Conservation (phyloP, 2,113 vertebrate genomes). For the Xyliphius kryptos region DNA sequence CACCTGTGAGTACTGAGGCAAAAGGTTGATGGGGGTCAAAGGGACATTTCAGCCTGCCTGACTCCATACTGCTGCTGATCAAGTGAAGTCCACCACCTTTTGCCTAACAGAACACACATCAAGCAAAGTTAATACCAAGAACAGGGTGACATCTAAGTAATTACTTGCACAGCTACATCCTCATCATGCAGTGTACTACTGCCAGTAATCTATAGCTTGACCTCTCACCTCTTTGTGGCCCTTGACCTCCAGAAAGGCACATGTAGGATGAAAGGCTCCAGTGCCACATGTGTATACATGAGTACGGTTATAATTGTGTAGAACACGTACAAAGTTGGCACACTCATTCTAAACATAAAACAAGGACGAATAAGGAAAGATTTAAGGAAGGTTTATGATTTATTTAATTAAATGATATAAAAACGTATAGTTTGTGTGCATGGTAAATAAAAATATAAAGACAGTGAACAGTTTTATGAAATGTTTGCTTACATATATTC, state of each 20-base stretch:
- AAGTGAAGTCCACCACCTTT: slow-evolving; percentile 61
- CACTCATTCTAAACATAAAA: slow-evolving; percentile 94
- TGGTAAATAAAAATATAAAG: not conserved
- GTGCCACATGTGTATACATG: slow-evolving; percentile 91
- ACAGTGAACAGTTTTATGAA: too few relatives aligned
- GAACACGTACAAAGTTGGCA: slow-evolving; percentile 89
- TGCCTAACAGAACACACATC: slow-evolving; percentile 41
- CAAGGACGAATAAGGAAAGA: too few relatives aligned
- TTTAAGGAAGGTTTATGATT: too few relatives aligned
- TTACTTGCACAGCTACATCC: too few relatives aligned
- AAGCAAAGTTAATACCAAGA: slow-evolving; percentile 65
- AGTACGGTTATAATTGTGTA: slow-evolving; percentile 90
- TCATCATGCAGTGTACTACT: too few relatives aligned
- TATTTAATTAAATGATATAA: too few relatives aligned
- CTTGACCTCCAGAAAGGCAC: slow-evolving; percentile 84
- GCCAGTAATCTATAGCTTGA: too few relatives aligned
- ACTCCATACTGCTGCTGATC: slow-evolving; percentile 75
- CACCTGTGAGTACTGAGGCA: slow-evolving; percentile 91
- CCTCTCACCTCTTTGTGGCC: slow-evolving; percentile 81
- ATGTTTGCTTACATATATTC: too few relatives aligned
- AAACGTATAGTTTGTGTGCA: slow-evolving; percentile 5
- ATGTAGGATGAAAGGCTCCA: slow-evolving; percentile 88
- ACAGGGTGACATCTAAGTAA: too few relatives aligned
- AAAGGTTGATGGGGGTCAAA: slow-evolving; percentile 91
- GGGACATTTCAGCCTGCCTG: slow-evolving; percentile 90